Conservation (phyloP, 2,888 invertebrate species). For the Molanna angustata region DNA sequence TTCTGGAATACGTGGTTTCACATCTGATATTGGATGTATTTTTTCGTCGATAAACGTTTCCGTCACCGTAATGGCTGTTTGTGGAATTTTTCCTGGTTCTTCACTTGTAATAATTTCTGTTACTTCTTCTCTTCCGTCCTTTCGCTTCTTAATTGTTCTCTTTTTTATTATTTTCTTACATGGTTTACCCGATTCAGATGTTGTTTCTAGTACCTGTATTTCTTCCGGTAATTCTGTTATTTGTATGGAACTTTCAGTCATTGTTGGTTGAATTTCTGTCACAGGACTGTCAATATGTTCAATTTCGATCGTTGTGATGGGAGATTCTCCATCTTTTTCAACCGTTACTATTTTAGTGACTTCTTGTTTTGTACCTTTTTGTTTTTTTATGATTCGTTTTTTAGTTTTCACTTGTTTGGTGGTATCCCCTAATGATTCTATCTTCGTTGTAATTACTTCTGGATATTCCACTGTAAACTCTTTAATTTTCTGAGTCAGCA, state of each 20-base stretch:
- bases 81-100: conserved; percentile 47
- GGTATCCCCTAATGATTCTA: conserved; percentile 35
- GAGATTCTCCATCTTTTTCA: conserved; percentile 38
- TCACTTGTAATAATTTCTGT: conserved; percentile 50
- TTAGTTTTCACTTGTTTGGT: conserved; percentile 38
- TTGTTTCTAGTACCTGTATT: conserved; percentile 25
- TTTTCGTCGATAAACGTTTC: conserved; percentile 29
- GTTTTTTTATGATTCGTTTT: conserved; percentile 43
- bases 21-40: conserved; percentile 26
- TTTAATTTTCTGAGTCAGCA: background rate
- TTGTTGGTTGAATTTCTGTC: conserved; percentile 27
- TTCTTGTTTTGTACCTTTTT: conserved; percentile 43
- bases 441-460: conserved; percentile 37
- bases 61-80: conserved; percentile 42
- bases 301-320: conserved; percentile 35
- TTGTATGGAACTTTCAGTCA: background rate
- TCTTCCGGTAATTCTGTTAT: conserved; percentile 30
- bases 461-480: conserved; percentile 3
- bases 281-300: conserved; percentile 34
- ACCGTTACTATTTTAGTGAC: conserved; percentile 40
- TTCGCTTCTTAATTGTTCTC: conserved; percentile 41
- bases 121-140: conserved; percentile 40
- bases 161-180: conserved; percentile 40
- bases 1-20: conserved; percentile 34
- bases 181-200: conserved; percentile 38